phyloP scores from a whole-genome alignment of 2,113 vertebrate genomes.

The Patagioenas fasciata region DNA sequence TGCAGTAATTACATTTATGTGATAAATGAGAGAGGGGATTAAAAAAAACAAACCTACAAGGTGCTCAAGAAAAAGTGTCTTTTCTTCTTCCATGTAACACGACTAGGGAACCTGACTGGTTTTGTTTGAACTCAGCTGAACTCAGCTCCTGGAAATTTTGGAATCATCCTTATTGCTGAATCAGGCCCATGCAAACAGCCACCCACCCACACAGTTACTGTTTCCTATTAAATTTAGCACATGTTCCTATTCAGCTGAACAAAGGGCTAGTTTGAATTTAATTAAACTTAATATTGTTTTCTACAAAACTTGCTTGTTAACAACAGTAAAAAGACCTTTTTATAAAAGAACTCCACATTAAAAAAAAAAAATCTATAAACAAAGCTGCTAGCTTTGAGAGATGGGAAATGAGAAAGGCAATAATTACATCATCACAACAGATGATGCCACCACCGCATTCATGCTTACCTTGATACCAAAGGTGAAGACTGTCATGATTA shows the following conservation, averaged over 20 bases:
- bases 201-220: not conserved
- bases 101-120: not conserved
- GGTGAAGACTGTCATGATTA: constrained; percentile 99
- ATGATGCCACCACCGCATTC: not conserved
- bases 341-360: not conserved
- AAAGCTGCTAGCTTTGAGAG: not conserved
- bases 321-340: not conserved
- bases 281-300: not conserved
- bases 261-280: not conserved
- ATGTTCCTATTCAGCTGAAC: not conserved
- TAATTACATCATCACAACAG: not conserved
- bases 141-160: not conserved
- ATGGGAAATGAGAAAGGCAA: not conserved
- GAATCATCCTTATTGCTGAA: not conserved
- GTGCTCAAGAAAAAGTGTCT: not conserved
- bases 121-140: not conserved
- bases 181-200: not conserved
- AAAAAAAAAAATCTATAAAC: not conserved
- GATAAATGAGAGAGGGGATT: not conserved
- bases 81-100: not conserved
- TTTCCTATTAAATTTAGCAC: not conserved
- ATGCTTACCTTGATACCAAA: constrained; percentile 94
- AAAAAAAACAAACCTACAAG: not conserved
- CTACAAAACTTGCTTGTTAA: not conserved
- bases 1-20: not conserved